These are phyloP conservation scores for Rhodeus uyekii DNA, from an alignment of 2,797 vertebrate species.

Conservation along the genomic window DNA sequence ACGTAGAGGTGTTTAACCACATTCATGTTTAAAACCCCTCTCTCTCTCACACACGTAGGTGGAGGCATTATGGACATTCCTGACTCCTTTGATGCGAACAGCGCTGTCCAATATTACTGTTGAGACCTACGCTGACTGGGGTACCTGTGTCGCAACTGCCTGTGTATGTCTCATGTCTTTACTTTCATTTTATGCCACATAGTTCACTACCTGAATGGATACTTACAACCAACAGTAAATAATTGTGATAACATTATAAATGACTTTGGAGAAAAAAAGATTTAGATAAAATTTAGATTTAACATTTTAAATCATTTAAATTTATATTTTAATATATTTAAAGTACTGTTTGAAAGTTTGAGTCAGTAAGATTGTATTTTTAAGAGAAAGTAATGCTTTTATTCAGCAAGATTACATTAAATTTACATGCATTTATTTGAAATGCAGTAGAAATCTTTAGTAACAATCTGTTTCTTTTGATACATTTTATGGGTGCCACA, in stretches of 20 bases:
- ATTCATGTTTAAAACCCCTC: not conserved
- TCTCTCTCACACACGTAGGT: constrained; percentile 72
- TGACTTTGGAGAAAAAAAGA: not conserved
- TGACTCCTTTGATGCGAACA: constrained; percentile 90
- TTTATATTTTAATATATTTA: no score
- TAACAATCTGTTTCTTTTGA: no score
- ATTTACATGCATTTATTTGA: no score
- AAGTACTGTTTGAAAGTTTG: no score
- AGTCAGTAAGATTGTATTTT: no score
- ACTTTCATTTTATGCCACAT: not conserved
- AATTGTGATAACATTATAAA: not conserved
- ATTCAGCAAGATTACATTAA: not conserved
- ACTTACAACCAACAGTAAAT: not conserved
- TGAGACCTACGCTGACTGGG: constrained; percentile 96
- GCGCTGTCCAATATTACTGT: constrained; percentile 93
- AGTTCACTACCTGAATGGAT: not conserved
- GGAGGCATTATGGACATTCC: constrained; percentile 87
- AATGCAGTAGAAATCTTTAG: no score
- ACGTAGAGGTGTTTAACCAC: not conserved
- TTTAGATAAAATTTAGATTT: no score
- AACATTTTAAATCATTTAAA: not conserved
- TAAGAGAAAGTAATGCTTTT: no score
- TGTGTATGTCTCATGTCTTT: constrained; percentile 74
- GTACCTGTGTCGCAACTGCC: constrained; percentile 84
- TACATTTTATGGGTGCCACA: no score